Evolutionary conservation across 2,888 invertebrate genomes (phyloP), one percentile per base, ranked within the genome.

Genomic region (Eulithis prunata): DNA sequence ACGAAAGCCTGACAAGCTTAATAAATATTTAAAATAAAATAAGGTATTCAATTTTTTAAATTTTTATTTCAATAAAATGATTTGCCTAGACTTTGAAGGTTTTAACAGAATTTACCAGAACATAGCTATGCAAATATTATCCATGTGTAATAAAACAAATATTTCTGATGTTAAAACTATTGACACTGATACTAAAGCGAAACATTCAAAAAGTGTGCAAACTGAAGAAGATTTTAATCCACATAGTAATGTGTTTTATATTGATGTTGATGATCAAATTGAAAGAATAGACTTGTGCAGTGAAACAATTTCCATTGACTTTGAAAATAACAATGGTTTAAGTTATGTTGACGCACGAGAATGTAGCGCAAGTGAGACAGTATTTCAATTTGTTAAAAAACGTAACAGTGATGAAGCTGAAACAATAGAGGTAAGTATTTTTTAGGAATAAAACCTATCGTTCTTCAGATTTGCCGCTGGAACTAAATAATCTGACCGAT

Each of bases 91-190:
- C 21, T 62, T 58, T 7, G 58, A 69, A 58, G n/a, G 36, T 28
- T 12, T 69, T 12, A 49, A 67, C 51, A 58, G 11, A 56, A 12
- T 67, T 49, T 67, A 61, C 12, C 66, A 53, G 60, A 59, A 58
- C 38, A 28, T 67, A 46, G 10, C 28, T 10, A 38, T 53, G 10
- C 49, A 53, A 3, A 4, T 55, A 45, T 13, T 66, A 47, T 21
- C 51, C 0, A 32, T 72, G 43, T 75, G 75, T 66, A 60, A 64
- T 14, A 71, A 65, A 66, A 66, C 72, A 32, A 69, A 70, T 68
- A 62, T 67, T 46, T 77, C 80, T 5, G 73, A 80, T 47, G 66
- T 70, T 11, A 76, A 81, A 32, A 81, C 81, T n/a, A 68, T 82
- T 10, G 72, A 78, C 0, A 76, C 78, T 71, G 64, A 73, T 63